Evolutionary conservation across 1,140 invertebrate genomes (phyloP).

Genomic region (Diorhabda sublineata): DNA sequence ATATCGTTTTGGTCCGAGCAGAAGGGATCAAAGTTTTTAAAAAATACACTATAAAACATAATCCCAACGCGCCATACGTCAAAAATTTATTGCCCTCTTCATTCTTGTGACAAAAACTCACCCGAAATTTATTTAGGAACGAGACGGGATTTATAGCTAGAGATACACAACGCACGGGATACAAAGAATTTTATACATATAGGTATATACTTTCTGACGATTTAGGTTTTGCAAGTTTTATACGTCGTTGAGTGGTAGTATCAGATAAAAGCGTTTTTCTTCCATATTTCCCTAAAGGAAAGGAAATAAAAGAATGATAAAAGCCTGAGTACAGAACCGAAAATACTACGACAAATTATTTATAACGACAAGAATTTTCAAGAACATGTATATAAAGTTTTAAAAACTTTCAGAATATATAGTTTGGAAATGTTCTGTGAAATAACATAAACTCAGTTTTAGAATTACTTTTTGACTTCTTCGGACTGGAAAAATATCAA

Average conservation of each 20-base stretch:
- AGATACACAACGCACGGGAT: conserved; percentile 6
- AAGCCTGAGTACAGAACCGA: no score
- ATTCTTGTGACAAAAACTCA: conserved; percentile 14
- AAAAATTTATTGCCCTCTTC: conserved; percentile 22
- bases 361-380: no score
- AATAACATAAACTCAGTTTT: no score
- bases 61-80: conserved; percentile 25
- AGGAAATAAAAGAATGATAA: not conserved
- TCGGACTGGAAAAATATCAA: no score
- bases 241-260: not conserved
- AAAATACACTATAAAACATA: conserved; percentile 29
- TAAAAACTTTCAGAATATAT: no score
- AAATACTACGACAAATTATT: no score
- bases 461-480: no score
- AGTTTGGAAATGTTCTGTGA: no score
- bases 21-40: conserved; percentile 27
- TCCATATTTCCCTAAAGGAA: not conserved
- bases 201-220: not conserved
- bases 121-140: conserved; percentile 17
- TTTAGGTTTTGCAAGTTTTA: conserved; percentile 15
- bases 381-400: no score
- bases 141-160: conserved; percentile 14
- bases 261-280: not conserved
- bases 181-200: conserved; percentile 4
- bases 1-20: conserved; percentile 24